These are phyloP conservation scores for Noctua pronuba DNA, from an alignment of 2,888 invertebrate genomes.

Conservation along the genomic window DNA sequence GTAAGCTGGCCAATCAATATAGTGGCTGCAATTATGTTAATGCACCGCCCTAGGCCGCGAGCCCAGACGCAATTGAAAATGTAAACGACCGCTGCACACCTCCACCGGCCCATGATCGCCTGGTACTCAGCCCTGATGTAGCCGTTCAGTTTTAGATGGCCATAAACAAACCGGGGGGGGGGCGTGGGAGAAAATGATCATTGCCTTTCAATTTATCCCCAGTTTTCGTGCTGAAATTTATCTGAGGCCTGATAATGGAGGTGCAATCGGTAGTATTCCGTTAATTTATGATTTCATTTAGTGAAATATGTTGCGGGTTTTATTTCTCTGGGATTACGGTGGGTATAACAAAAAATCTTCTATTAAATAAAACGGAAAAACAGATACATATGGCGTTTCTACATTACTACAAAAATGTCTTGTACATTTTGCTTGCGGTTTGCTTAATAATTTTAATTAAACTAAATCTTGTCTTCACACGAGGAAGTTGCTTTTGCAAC, in stretches of 20 bases:
- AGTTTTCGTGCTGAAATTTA: slow-evolving; percentile 60
- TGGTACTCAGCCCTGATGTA: slow-evolving; percentile 72
- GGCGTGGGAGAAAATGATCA: slow-evolving; percentile 61
- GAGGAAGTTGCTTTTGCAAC: slow-evolving; percentile 32
- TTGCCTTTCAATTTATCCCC: slow-evolving; percentile 63
- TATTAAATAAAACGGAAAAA: not conserved
- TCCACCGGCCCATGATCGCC: slow-evolving; percentile 76
- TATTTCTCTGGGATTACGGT: slow-evolving; percentile 11
- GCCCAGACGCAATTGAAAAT: slow-evolving; percentile 84
- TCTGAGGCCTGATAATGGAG: slow-evolving; percentile 55
- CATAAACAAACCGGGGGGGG: slow-evolving; percentile 61
- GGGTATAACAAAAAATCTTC: not conserved
- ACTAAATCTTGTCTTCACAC: slow-evolving; percentile 47
- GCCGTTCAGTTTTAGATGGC: slow-evolving; percentile 70
- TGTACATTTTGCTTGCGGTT: slow-evolving; percentile 5
- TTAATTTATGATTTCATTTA: slow-evolving; percentile 56
- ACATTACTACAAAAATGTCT: slow-evolving; percentile 16
- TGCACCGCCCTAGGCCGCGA: slow-evolving; percentile 83
- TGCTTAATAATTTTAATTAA: slow-evolving; percentile 55
- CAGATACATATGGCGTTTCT: not conserved
- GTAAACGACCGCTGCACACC: slow-evolving; percentile 80
- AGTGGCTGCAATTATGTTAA: slow-evolving; percentile 89
- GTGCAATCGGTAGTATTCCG: slow-evolving; percentile 51
- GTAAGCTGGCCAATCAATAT: slow-evolving; percentile 87
- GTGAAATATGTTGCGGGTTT: slow-evolving; percentile 19